Evolutionary conservation across 2,113 vertebrate genomes (phyloP).

Genomic region (Piaya cayana): DNA sequence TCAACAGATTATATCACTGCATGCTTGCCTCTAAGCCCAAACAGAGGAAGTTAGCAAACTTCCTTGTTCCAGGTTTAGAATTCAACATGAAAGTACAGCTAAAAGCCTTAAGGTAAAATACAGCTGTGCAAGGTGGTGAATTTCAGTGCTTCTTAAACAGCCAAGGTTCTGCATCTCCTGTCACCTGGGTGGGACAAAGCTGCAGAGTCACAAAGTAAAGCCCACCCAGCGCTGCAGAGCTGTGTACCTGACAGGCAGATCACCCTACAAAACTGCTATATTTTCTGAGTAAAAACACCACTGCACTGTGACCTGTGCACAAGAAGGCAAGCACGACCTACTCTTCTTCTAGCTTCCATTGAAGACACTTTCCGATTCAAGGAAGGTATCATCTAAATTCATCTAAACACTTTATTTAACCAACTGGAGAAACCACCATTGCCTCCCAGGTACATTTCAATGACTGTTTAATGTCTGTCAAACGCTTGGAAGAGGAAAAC

Average conservation of each 20-base stretch:
- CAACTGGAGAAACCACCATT: not conserved
- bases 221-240: not conserved
- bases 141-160: not conserved
- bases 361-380: not conserved
- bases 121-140: not conserved
- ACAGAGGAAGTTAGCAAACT: not conserved
- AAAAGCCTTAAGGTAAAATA: not conserved
- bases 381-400: not conserved
- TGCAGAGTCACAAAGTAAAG: not conserved
- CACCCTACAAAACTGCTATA: not conserved
- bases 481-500: not conserved
- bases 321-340: not conserved
- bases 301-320: not conserved
- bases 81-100: not conserved
- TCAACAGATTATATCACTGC: not conserved
- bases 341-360: not conserved
- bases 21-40: not conserved
- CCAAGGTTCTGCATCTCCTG: not conserved
- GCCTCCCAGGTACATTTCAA: not conserved
- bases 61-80: not conserved
- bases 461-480: not conserved
- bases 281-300: not conserved
- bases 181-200: not conserved
- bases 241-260: not conserved
- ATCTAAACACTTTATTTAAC: not conserved